Base-by-base conservation (phyloP, 2,113 vertebrate genomes). In the Columba livia region DNA sequence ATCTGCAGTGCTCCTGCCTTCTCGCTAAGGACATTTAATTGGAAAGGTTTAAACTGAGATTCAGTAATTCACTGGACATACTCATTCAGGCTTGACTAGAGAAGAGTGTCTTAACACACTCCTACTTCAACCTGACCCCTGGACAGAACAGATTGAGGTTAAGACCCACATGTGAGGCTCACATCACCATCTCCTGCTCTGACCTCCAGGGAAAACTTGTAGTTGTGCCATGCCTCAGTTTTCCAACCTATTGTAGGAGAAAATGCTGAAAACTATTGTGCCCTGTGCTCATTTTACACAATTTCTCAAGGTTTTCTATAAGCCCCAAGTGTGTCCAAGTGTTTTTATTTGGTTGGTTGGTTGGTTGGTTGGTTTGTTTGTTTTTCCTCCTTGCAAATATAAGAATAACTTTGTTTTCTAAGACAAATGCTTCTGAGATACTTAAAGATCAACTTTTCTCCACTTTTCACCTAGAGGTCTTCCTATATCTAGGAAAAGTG, bases 161-260 rank as follows among this genome's bases (percentile, higher is more conserved):
- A 69, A 82, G 50, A 72, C 1, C 9, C 1, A n/a, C 0, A 0
- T 23, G 5, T 25, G 29, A 90, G 23, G 29, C 6, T 83, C 58
- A 69, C 0, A 1, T 42, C 58, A 56, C 9, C 20, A 34, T 34
- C 26, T 44, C 15, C 3, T 38, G 12, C 4, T 47, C 23, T 47
- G 25, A 10, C 11, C 31, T 29, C 15, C 47, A 40, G 4, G 2
- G 14, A 79, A 54, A 81, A 73, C 14, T 26, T 69, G 5, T 8
- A 51, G 3, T 42, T 85, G 23, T 34, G 28, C 6, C 8, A 9
- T 70, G 31, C 18, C 29, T 86, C 73, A 62, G 4, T 80, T 78
- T 86, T n/a, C 60, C 13, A 25, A 62, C 1, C 7, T 15, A 0
- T 12, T 92, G 5, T 25, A 40, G n/a, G 16, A 84, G 40, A 73